Conservation (phyloP, 2,888 invertebrate genomes). For the Ectemnius continuus region DNA sequence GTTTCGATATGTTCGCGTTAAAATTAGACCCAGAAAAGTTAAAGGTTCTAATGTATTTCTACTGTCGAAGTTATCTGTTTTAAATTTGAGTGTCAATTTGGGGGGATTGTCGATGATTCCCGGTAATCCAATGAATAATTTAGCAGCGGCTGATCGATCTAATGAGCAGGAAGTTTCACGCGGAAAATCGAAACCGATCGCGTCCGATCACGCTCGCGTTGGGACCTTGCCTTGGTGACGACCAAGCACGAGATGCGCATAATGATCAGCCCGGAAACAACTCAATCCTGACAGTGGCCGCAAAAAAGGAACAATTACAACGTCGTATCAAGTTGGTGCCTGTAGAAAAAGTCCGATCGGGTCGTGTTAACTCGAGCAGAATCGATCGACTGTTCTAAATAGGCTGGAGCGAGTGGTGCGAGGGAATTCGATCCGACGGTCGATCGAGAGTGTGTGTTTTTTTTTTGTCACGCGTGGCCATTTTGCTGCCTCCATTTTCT, state of each 20-base stretch:
- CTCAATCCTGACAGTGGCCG: conserved; percentile 6
- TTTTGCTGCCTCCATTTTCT: conserved; percentile 54
- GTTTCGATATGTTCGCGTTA: no score
- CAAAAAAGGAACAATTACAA: conserved; percentile 10
- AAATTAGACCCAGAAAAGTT: no score
- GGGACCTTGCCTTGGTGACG: conserved; percentile 14
- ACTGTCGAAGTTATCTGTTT: no score
- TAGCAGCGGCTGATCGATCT: no score
- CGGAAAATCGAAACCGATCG: conserved; percentile 7
- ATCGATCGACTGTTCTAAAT: no score
- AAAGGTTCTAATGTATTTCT: no score
- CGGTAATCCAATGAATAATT: no score
- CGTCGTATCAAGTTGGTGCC: not conserved
- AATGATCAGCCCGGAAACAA: conserved; percentile 27
- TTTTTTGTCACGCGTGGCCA: conserved; percentile 40
- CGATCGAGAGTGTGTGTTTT: not conserved
- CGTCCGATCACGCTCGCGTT: conserved; percentile 20
- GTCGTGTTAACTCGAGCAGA: conserved; percentile 14
- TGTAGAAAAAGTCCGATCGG: not conserved
- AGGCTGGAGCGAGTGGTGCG: not conserved
- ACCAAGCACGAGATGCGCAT: conserved; percentile 25
- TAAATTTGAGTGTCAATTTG: no score
- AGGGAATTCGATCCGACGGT: not conserved
- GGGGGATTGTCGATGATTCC: no score
- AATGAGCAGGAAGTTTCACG: no score